These are phyloP conservation scores for Platyrinchus mystaceus DNA, from an alignment of 2,797 vertebrate genomes.

Conservation along the genomic window DNA sequence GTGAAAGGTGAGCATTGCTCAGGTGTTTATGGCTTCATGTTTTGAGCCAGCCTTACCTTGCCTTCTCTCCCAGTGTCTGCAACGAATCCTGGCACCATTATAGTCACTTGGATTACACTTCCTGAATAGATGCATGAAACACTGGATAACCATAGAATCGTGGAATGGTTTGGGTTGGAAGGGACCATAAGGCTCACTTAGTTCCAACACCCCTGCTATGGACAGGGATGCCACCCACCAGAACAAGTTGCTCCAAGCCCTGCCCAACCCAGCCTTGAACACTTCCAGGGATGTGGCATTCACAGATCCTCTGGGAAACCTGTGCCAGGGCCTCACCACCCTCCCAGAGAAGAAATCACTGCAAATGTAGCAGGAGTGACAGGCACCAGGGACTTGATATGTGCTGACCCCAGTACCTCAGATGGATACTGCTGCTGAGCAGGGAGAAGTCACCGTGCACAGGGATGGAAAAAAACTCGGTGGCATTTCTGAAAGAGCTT, in stretches of 20 bases:
- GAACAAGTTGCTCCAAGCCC: not conserved
- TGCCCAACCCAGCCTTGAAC: too few relatives aligned
- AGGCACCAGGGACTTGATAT: not conserved
- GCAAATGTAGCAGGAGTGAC: not conserved
- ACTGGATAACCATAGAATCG: not conserved
- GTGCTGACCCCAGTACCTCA: not conserved
- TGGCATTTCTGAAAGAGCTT: not conserved
- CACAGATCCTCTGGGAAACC: not conserved
- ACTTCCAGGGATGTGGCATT: not conserved
- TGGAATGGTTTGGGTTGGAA: not conserved
- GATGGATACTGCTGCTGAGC: not conserved
- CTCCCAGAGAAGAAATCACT: not conserved
- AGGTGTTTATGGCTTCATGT: not conserved
- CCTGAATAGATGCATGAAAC: not conserved
- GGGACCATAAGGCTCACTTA: not conserved
- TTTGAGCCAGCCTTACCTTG: not conserved
- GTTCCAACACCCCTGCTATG: fast-evolving
- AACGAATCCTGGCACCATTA: not conserved
- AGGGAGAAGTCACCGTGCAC: not conserved
- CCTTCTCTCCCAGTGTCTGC: not conserved
- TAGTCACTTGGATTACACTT: not conserved
- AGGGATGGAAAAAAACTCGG: not conserved
- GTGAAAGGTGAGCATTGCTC: not conserved
- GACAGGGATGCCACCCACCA: not conserved
- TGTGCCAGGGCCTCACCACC: not conserved